Percentiles rank a stretch among this genome's conserved stretches.
Conservation (phyloP, 1,140 invertebrate species). For the Listronotus oregonensis region DNA sequence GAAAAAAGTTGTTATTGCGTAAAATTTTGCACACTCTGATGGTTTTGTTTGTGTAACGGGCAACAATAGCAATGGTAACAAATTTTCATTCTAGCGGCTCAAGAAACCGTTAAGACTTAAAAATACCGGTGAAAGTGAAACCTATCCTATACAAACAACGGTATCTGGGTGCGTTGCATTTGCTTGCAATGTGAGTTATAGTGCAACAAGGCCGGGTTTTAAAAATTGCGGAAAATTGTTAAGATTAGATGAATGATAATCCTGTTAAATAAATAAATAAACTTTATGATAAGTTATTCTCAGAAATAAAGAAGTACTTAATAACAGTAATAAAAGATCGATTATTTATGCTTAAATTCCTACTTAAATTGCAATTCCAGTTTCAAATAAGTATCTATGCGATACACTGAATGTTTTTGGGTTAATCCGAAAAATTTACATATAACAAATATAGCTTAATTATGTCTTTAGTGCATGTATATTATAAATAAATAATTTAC, state of each 20-base stretch:
- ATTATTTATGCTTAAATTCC: too few relatives aligned
- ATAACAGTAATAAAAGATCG: too few relatives aligned
- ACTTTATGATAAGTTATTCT: too few relatives aligned
- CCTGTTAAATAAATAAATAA: neutral
- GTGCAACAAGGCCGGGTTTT: neutral
- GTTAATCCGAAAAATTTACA: too few relatives aligned
- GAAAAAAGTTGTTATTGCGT: constrained; percentile 5
- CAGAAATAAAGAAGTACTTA: too few relatives aligned
- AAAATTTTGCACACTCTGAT: constrained; percentile 13
- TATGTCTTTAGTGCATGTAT: too few relatives aligned
- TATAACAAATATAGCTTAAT: too few relatives aligned
- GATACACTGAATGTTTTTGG: too few relatives aligned
- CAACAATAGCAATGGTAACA: neutral
- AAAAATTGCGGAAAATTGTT: too few relatives aligned
- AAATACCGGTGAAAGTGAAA: constrained; percentile 18
- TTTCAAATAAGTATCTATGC: too few relatives aligned
- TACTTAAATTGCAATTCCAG: too few relatives aligned
- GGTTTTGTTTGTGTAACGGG: constrained; percentile 5
- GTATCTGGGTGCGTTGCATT: neutral
- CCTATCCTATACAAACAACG: neutral
- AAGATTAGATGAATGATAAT: neutral
- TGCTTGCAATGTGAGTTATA: constrained; percentile 5
- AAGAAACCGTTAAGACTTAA: constrained; percentile 18
- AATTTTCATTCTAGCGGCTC: neutral
- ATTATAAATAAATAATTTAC: too few relatives aligned